A percentile compares a stretch with the other conserved stretches of the same genome.
Evolutionary conservation across 2,888 invertebrate species (phyloP).

Genomic region (Anthrax anthrax): DNA sequence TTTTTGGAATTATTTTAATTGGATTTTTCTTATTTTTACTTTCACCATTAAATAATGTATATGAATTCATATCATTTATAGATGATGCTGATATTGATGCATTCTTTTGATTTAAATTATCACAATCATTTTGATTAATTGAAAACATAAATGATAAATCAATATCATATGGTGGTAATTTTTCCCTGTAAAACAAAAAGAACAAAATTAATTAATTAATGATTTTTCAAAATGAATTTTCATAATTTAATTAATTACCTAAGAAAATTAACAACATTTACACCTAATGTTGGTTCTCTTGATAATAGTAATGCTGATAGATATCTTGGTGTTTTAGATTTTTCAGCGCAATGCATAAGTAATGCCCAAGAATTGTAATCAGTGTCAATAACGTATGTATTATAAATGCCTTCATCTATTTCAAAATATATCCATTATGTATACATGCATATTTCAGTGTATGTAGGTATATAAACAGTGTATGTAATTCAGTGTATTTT

Average conservation of each 20-base stretch:
- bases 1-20: not conserved
- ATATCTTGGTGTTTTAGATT: constrained; percentile 60
- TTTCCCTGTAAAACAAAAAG: constrained; percentile 21
- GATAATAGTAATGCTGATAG: constrained; percentile 72
- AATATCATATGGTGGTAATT: constrained; percentile 54
- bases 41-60: not conserved
- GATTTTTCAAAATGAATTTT: too few species aligned
- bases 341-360: constrained; percentile 74
- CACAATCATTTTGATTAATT: constrained; percentile 52
- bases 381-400: constrained; percentile 72
- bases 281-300: constrained; percentile 40
- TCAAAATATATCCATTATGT: constrained; percentile 18
- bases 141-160: constrained; percentile 72
- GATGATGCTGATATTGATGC: not conserved
- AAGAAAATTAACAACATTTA: constrained; percentile 38
- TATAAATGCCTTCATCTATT: constrained; percentile 75
- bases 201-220: not conserved
- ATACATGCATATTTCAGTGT: too few species aligned
- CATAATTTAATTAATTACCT: too few species aligned
- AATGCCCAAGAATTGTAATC: constrained; percentile 73
- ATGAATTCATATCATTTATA: not conserved
- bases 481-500: not conserved
- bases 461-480: not conserved
- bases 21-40: not conserved
- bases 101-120: constrained; percentile 22